A percentile compares a stretch with the other conserved stretches of the same genome.
phyloP scores from a whole-genome alignment of 2,797 vertebrate genomes.

The Scarus forsteni region DNA sequence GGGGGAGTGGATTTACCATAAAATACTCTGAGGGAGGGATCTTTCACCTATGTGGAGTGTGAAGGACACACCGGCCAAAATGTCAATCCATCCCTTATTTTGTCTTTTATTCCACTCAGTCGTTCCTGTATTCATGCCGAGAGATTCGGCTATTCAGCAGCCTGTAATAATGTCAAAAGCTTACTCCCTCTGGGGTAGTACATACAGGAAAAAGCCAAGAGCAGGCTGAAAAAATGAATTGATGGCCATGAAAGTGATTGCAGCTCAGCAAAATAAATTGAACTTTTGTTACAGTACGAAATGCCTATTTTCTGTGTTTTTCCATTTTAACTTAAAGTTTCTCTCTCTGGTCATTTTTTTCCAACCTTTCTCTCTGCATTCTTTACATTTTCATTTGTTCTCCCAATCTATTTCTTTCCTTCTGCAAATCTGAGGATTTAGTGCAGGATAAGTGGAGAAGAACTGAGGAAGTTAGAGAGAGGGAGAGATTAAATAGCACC shows the following conservation, averaged over 20 bases:
- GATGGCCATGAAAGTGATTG: conserved; percentile 33
- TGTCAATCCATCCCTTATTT: conserved; percentile 37
- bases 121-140: conserved; percentile 44
- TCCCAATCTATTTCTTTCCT: conserved; percentile 24
- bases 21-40: conserved; percentile 8
- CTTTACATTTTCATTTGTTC: conserved; percentile 16
- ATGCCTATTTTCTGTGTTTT: not conserved
- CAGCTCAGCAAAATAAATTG: conserved; percentile 12
- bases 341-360: not conserved
- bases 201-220: conserved; percentile 9
- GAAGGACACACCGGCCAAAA: conserved; percentile 32
- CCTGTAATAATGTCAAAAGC: conserved; percentile 29
- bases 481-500: conserved; percentile 45
- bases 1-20: not conserved
- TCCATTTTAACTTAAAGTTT: not conserved
- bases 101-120: conserved; percentile 34
- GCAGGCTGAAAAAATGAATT: conserved; percentile 13
- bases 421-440: conserved; percentile 32
- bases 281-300: conserved; percentile 11
- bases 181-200: conserved; percentile 10
- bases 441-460: conserved; percentile 43
- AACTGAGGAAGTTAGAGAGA: conserved; percentile 41
- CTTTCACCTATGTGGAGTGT: conserved; percentile 20
- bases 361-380: conserved; percentile 20
- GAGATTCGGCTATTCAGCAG: conserved; percentile 36